Conservation (phyloP, 2,113 vertebrate genomes). For the Cygnus atratus region DNA sequence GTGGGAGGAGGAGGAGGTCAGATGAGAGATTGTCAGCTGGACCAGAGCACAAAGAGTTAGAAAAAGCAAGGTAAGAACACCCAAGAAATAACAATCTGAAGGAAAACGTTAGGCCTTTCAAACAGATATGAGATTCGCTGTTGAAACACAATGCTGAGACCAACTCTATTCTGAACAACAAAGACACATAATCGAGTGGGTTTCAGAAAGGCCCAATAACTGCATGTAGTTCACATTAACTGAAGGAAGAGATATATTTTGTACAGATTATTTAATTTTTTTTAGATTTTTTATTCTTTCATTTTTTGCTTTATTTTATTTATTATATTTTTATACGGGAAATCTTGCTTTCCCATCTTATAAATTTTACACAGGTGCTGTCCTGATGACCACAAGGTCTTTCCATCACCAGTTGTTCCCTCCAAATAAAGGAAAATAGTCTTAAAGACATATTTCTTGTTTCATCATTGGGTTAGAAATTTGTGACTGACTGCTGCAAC, state of each 20-base stretch:
- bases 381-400: neutral
- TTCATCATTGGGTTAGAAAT: neutral
- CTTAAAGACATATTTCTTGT: neutral
- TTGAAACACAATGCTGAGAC: neutral
- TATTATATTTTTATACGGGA: neutral
- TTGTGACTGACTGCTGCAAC: neutral
- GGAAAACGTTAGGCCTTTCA: neutral
- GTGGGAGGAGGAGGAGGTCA: neutral
- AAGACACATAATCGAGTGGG: neutral
- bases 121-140: neutral
- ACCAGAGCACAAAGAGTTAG: neutral
- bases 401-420: neutral
- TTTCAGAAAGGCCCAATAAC: accelerated
- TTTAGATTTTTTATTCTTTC: neutral
- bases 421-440: neutral
- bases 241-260: neutral
- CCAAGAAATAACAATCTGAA: neutral
- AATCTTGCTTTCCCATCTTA: neutral
- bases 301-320: neutral
- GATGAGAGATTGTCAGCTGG: neutral
- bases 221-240: neutral
- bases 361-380: neutral
- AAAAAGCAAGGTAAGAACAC: neutral
- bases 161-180: neutral
- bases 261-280: neutral